These are phyloP conservation scores for Drosophila nigricruria DNA, from an alignment of 2,888 invertebrate species.

Conservation along the genomic window DNA sequence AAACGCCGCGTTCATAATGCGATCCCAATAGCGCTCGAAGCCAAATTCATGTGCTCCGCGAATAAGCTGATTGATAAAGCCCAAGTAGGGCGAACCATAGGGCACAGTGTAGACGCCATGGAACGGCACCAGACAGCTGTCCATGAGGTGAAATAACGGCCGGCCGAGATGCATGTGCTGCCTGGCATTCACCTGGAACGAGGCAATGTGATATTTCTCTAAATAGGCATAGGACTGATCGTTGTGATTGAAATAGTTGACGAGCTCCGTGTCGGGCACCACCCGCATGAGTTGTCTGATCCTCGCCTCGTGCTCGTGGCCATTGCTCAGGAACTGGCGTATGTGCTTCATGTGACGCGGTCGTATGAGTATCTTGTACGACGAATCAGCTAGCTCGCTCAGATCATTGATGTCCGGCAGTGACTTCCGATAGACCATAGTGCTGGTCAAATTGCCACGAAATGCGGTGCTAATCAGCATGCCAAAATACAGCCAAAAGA, in stretches of 20 bases:
- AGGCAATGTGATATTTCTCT: slow-evolving; percentile 85
- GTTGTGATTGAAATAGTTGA: slow-evolving; percentile 84
- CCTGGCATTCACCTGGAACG: slow-evolving; percentile 71
- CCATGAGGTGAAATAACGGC: slow-evolving; percentile 86
- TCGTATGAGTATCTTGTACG: slow-evolving; percentile 83
- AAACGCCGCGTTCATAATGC: slow-evolving; percentile 74
- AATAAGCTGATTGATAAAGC: slow-evolving; percentile 86
- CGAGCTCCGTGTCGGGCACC: slow-evolving; percentile 85
- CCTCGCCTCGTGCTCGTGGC: slow-evolving; percentile 54
- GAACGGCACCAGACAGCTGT: slow-evolving; percentile 87
- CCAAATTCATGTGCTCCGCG: slow-evolving; percentile 86
- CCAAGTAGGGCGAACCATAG: slow-evolving; percentile 87
- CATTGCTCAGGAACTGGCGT: slow-evolving; percentile 84
- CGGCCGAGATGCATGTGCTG: slow-evolving; percentile 83
- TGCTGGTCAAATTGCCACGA: slow-evolving; percentile 83
- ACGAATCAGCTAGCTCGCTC: slow-evolving; percentile 71
- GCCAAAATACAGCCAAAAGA: slow-evolving; percentile 82
- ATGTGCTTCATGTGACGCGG: slow-evolving; percentile 84
- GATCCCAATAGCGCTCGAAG: slow-evolving; percentile 85
- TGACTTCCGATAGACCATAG: slow-evolving; percentile 79
- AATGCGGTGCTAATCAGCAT: slow-evolving; percentile 83
- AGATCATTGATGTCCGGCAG: slow-evolving; percentile 82
- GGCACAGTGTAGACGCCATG: slow-evolving; percentile 87
- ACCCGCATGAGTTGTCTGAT: slow-evolving; percentile 84
- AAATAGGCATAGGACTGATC: slow-evolving; percentile 86